Conservation (phyloP, 2,797 vertebrate genomes). For the Spheniscus humboldti region DNA sequence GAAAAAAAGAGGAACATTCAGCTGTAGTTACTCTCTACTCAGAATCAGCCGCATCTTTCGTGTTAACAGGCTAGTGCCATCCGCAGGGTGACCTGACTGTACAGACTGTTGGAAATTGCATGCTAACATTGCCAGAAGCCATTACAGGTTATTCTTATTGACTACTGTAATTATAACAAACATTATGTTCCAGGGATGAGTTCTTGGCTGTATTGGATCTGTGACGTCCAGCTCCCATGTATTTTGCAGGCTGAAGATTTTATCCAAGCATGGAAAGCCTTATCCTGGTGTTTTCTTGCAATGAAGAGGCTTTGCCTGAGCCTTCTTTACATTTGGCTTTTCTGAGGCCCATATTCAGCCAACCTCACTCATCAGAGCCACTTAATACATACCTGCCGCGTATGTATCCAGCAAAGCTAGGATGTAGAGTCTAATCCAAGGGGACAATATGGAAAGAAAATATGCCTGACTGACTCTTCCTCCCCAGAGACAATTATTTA, state of each 20-base stretch:
- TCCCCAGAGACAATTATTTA: not conserved
- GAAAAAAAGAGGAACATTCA: conserved; percentile 28
- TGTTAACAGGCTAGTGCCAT: not conserved
- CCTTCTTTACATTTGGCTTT: not conserved
- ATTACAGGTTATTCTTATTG: not conserved
- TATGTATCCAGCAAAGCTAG: not conserved
- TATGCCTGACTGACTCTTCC: not conserved
- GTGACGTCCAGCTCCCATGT: not conserved
- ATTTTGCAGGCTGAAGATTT: not conserved
- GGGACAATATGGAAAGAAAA: not conserved
- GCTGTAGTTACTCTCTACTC: conserved; percentile 33
- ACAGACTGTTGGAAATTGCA: not conserved
- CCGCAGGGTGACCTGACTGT: not conserved
- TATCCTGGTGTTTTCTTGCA: not conserved
- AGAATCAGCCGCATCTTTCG: not conserved
- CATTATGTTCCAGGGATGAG: not conserved
- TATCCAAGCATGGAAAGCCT: not conserved
- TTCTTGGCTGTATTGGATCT: not conserved
- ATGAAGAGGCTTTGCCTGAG: not conserved
- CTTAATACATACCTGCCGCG: not conserved
- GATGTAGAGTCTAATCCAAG: not conserved
- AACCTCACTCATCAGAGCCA: not conserved
- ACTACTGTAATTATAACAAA: not conserved
- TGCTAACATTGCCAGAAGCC: not conserved
- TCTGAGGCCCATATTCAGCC: not conserved